Conservation (phyloP, 2,888 invertebrate genomes). For the Erebia palarica region DNA sequence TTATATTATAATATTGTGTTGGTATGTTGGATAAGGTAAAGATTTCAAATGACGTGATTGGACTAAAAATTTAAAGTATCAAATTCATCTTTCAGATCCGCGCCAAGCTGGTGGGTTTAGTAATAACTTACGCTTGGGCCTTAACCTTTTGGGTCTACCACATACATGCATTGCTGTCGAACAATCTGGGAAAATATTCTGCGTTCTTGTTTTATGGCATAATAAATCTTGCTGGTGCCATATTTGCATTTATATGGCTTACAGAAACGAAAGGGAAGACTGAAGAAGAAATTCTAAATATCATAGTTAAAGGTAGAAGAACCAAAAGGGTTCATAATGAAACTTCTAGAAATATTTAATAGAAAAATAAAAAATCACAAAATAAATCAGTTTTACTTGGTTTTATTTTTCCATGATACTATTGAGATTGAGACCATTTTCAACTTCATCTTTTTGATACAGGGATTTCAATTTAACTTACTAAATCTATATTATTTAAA, state of each 20-base stretch:
- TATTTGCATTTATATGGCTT: slow-evolving; percentile 55
- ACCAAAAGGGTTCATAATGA: slow-evolving; percentile 7
- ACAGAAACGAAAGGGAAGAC: slow-evolving; percentile 71
- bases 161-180: slow-evolving; percentile 45
- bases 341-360: neutral
- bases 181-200: slow-evolving; percentile 53
- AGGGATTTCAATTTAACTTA: neutral
- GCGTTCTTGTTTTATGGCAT: slow-evolving; percentile 60
- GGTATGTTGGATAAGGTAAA: neutral
- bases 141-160: slow-evolving; percentile 47
- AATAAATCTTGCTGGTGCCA: slow-evolving; percentile 53
- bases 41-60: neutral
- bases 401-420: neutral
- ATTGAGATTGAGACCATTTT: neutral
- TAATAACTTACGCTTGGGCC: slow-evolving; percentile 53
- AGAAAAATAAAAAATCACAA: slow-evolving; percentile 3
- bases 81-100: slow-evolving; percentile 52
- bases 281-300: slow-evolving; percentile 51
- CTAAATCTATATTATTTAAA: neutral
- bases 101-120: slow-evolving; percentile 52
- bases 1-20: neutral
- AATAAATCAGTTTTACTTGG: neutral
- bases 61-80: neutral
- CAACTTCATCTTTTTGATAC: neutral
- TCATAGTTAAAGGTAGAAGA: slow-evolving; percentile 37